A percentile compares a stretch with the other conserved stretches of the same genome.
Conservation (phyloP, 2,888 invertebrate genomes). For the Cosmia trapezina region DNA sequence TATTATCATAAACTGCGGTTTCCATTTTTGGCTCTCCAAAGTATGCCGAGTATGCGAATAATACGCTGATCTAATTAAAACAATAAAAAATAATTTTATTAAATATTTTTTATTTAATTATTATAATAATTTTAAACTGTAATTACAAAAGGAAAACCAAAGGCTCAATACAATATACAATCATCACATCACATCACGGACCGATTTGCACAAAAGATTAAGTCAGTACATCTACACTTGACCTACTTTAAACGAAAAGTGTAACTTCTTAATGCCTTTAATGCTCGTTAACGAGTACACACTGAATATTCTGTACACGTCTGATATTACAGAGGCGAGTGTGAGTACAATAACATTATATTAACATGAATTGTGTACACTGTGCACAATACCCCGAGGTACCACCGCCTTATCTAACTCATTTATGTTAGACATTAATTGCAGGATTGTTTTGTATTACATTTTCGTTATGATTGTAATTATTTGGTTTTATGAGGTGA, state of each 20-base stretch:
- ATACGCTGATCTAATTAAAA: not conserved
- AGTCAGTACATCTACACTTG: slow-evolving; percentile 16
- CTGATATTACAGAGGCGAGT: slow-evolving; percentile 45
- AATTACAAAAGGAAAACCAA: not conserved
- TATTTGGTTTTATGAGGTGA: slow-evolving; percentile 32
- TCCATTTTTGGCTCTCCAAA: not conserved
- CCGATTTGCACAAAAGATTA: slow-evolving; percentile 9
- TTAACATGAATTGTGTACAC: slow-evolving; percentile 68
- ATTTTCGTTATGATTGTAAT: slow-evolving; percentile 45
- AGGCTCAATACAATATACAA: not conserved
- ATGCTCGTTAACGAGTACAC: slow-evolving; percentile 54
- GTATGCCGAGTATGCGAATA: not conserved
- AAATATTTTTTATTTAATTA: too few relatives aligned
- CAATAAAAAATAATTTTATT: too few relatives aligned
- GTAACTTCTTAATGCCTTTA: slow-evolving; percentile 49
- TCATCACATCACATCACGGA: not conserved
- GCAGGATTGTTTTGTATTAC: slow-evolving; percentile 62
- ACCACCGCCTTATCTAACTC: slow-evolving; percentile 70
- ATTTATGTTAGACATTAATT: slow-evolving; percentile 73
- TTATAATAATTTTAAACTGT: not conserved
- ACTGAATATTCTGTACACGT: slow-evolving; percentile 57
- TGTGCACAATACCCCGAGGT: slow-evolving; percentile 64
- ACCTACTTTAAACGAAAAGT: slow-evolving; percentile 45
- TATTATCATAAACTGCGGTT: too few relatives aligned
- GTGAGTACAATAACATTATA: slow-evolving; percentile 62